Evolutionary conservation across 2,797 vertebrate genomes (phyloP), one percentile per base, ranked within the genome.

Genomic region (Gymnocypris eckloni): DNA sequence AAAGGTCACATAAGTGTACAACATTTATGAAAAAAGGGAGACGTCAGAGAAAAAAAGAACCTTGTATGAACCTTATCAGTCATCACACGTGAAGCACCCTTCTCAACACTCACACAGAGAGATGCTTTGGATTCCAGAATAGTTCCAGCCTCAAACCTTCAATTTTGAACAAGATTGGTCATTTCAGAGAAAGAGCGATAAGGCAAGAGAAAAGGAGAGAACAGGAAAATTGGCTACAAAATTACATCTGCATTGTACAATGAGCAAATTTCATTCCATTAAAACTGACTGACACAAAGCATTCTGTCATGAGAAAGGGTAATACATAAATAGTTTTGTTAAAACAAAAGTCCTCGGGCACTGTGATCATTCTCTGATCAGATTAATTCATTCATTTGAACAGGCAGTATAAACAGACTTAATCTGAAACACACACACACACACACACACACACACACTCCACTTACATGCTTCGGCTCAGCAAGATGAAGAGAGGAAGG

Each of bases 361-460:
- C 33, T 56, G 45, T 20, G 72, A 43, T 43, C 41, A 5, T 79
- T 45, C 10, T 69, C n/a, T 81, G 43, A 81, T 52, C 64, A 69
- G 43, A 67, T 67, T 33, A 20, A 37, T 43, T 82, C 22, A 50
- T 81, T 50, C 22, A 52, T 82, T 39, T 81, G 28, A 39, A 80
- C 59, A 66, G 78, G 41, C 56, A 56, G 50, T 11, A 16, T 81
- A n/a, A 81, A 81, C 28, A 54, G 45, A 41, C 28, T 39, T 54
- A 54, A 52, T 70, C 67, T 52, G 28, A 70, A 52, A 43, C 37
- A 12, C 75, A 78, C 75, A 76, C 75, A n/a, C n/a, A n/a, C n/a
- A n/a, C n/a, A 59, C 18, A 52, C 48, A 33, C 66, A 67, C 25
- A 67, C 64, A 69, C 66, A 52, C 50, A 52, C 50, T 18, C 4